These are phyloP conservation scores for Sibirionetta formosa DNA, from an alignment of 2,797 vertebrate species.

Conservation along the genomic window DNA sequence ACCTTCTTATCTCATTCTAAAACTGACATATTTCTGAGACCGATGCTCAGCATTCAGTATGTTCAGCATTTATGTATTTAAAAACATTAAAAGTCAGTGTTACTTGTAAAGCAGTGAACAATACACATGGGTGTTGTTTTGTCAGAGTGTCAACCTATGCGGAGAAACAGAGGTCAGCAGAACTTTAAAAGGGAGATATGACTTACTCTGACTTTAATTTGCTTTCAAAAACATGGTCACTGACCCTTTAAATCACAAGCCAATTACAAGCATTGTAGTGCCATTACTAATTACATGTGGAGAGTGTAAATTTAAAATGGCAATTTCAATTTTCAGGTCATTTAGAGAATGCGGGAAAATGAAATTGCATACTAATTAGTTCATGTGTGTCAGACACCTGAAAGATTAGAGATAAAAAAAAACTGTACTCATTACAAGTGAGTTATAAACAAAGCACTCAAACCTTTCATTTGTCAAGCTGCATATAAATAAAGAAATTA, in stretches of 20 bases:
- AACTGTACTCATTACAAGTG: constrained; percentile 54
- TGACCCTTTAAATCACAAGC: constrained; percentile 75
- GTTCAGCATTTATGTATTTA: neutral
- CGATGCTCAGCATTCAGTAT: neutral
- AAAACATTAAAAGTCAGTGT: neutral
- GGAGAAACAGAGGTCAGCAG: constrained; percentile 53
- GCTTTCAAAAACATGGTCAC: constrained; percentile 60
- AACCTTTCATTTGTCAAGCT: constrained; percentile 54
- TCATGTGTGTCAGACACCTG: constrained; percentile 65
- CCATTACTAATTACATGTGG: constrained; percentile 75
- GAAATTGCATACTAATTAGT: constrained; percentile 77
- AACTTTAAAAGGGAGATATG: constrained; percentile 38
- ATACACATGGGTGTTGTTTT: neutral
- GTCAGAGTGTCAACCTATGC: neutral
- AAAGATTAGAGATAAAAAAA: constrained; percentile 60
- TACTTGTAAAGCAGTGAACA: neutral
- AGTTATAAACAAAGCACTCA: constrained; percentile 56
- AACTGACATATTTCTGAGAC: neutral
- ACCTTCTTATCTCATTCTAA: neutral
- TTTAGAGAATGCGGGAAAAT: constrained; percentile 72
- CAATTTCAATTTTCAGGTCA: constrained; percentile 79
- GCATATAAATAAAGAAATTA: constrained; percentile 75
- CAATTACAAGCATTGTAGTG: constrained; percentile 70
- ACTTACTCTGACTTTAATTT: constrained; percentile 60
- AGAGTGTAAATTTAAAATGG: constrained; percentile 76